Evolutionary conservation across 2,113 vertebrate species (phyloP), one percentile per base, ranked within the genome.

Genomic region (Cnemophilus loriae): DNA sequence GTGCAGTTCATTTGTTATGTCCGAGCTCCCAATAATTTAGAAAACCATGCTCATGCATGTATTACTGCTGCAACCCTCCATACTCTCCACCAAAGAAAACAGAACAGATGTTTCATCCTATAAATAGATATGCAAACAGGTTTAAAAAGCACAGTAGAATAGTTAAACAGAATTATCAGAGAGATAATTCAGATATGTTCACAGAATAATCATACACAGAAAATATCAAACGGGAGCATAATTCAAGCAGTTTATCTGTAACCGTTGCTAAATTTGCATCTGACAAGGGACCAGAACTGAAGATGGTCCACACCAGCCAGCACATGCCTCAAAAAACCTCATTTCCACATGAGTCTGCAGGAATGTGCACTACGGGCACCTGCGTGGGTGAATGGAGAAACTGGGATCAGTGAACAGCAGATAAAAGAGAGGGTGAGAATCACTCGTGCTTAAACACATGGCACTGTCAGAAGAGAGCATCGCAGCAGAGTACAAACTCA

Each of bases 361-460:
- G 3, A 68, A 69, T 1, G 9, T 8, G 27, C 15, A 32, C 21
- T 39, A 11, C 0, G 7, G 24, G 10, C n/a, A 52, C 26, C 52
- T 8, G 0, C 4, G 1, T 20, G 26, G 30, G 27, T 46, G 13
- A 42, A 37, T 6, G 26, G 22, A 90, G 26, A 92, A 78, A 55
- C 3, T 20, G 10, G 12, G 23, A 21, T 44, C 32, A 69, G 41
- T 53, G 81, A 83, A 57, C 5, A 69, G n/a, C 18, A 79, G 13
- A 33, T 44, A 6, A 23, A 80, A 92, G 8, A 30, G 14, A 59
- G 5, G 6, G 32, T 5, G 11, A 93, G 20, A 78, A 91, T 37
- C 13, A 19, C 10, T 70, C 5, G 0, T 13, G 10, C 18, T 32
- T 52, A 39, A 71, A 60, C 6, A 1, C 52, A 50, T 0, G 0